These are phyloP conservation scores for Gymnorhina tibicen DNA, from an alignment of 2,113 vertebrate genomes.

Conservation along the genomic window DNA sequence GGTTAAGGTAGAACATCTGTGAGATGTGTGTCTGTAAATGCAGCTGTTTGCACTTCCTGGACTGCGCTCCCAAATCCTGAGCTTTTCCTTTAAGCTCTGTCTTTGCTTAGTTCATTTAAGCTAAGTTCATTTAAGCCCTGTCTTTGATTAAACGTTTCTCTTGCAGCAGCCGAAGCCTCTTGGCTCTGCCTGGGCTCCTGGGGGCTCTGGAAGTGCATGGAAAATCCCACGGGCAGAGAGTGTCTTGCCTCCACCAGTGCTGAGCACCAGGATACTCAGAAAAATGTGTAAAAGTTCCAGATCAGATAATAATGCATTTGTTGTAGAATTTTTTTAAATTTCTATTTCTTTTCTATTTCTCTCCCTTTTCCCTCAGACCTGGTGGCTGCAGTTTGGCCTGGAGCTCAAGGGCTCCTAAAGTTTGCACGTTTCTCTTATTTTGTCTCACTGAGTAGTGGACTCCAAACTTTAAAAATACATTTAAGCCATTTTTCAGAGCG, in stretches of 20 bases:
- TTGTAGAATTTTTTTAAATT: not conserved
- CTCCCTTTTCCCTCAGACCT: not conserved
- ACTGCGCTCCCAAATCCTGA: not conserved
- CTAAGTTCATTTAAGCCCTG: not conserved
- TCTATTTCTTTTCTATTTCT: too few relatives aligned
- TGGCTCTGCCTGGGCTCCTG: not conserved
- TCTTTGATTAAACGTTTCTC: not conserved
- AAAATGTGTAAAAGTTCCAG: not conserved
- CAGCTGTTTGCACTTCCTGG: not conserved
- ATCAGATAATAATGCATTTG: not conserved
- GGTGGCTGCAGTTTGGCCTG: not conserved
- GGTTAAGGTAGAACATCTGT: not conserved
- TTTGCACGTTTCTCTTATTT: not conserved
- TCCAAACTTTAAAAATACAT: not conserved
- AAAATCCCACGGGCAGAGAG: not conserved
- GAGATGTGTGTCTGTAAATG: not conserved
- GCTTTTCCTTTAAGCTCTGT: not conserved
- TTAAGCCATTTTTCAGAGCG: not conserved
- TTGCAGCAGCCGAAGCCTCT: not conserved
- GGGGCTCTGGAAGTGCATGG: not conserved
- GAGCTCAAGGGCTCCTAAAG: not conserved
- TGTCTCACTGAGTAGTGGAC: not conserved
- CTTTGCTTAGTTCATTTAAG: not conserved
- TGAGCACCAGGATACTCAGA: not conserved
- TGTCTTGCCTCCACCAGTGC: not conserved